These are phyloP conservation scores for Anguilla marmorata DNA, from an alignment of 2,797 vertebrate genomes.

Conservation along the genomic window DNA sequence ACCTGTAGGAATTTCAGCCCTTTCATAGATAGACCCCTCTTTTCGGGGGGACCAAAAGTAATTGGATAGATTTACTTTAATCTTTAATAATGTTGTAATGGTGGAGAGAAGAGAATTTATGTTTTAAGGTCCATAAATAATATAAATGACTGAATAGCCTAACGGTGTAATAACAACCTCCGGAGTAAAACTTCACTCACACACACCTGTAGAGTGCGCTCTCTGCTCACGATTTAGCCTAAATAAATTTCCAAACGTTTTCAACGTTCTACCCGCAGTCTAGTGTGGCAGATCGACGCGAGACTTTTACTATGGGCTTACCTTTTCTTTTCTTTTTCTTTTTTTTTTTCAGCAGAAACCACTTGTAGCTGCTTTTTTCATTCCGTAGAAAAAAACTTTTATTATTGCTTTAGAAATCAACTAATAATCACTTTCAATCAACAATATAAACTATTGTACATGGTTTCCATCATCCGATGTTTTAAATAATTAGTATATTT, in stretches of 20 bases:
- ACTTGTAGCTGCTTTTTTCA: neutral
- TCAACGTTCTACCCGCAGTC: conserved; percentile 18
- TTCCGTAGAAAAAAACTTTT: neutral
- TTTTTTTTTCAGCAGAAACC: neutral
- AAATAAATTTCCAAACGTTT: neutral
- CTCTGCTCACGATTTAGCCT: conserved; percentile 32
- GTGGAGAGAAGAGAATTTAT: neutral
- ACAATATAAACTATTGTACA: neutral
- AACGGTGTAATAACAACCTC: neutral
- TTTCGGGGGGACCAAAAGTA: neutral
- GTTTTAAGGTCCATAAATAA: neutral
- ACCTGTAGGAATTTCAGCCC: neutral
- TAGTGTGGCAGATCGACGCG: no score
- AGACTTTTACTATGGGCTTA: neutral
- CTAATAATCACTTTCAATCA: neutral
- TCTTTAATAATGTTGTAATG: neutral
- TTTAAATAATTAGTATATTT: conserved; percentile 4
- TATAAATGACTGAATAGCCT: neutral
- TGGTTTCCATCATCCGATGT: neutral
- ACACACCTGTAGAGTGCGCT: conserved; percentile 45
- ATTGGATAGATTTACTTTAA: no score
- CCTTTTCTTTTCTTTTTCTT: neutral
- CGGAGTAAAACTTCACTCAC: neutral
- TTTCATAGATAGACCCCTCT: neutral
- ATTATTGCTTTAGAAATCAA: neutral